These are phyloP conservation scores for Dreissena rostriformis DNA, from an alignment of 1,140 invertebrate genomes.

Conservation along the genomic window DNA sequence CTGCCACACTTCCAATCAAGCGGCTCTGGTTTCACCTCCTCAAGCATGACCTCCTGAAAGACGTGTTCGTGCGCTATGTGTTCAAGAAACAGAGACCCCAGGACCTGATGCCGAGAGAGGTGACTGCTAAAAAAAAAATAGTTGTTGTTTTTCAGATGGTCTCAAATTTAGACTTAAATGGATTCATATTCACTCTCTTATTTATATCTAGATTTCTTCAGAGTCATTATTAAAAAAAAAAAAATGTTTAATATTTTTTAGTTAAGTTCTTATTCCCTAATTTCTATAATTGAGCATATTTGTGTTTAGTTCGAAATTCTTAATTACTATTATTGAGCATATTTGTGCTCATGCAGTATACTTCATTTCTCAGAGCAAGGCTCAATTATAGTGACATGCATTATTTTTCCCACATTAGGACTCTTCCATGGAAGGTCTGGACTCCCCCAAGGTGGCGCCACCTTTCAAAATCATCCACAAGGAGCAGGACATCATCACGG, in stretches of 20 bases:
- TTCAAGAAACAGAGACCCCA: slow-evolving; percentile 88
- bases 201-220: no score
- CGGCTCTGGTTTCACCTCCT: slow-evolving; percentile 97
- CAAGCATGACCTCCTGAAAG: slow-evolving; percentile 95
- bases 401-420: slow-evolving; percentile 40
- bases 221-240: no score
- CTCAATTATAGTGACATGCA: neutral
- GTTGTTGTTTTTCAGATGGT: no score
- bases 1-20: slow-evolving; percentile 90
- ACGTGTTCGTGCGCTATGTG: slow-evolving; percentile 97
- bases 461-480: slow-evolving; percentile 98
- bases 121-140: neutral
- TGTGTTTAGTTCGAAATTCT: no score
- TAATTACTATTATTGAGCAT: no score
- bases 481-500: slow-evolving; percentile 98
- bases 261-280: no score
- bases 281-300: no score
- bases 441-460: slow-evolving; percentile 64
- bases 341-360: no score
- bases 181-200: no score
- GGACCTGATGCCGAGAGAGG: slow-evolving; percentile 31
- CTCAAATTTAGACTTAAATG: no score
- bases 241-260: no score
- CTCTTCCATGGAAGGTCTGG: slow-evolving; percentile 59
- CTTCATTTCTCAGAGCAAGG: no score